phyloP scores from a whole-genome alignment of 2,888 invertebrate genomes.

The Mesochorus sp. region DNA sequence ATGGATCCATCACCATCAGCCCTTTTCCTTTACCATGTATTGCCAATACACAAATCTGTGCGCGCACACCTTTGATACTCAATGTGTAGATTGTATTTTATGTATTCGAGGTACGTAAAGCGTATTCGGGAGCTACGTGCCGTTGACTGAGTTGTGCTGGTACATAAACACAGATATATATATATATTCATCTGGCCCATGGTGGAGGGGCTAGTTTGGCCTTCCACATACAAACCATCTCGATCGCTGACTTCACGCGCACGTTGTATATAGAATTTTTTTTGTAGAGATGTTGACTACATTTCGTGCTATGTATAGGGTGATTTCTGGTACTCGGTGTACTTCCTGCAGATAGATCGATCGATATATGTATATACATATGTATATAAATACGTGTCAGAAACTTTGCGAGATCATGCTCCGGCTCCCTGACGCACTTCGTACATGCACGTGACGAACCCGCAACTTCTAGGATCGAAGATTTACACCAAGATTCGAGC shows the following conservation, averaged over 20 bases:
- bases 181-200: constrained; percentile 22
- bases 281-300: not conserved
- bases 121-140: constrained; percentile 19
- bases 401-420: constrained; percentile 31
- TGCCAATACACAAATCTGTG: not conserved
- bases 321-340: not conserved
- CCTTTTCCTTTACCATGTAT: not conserved
- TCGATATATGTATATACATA: not conserved
- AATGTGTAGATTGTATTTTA: not conserved
- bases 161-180: not conserved
- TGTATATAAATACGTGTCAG: not conserved
- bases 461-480: constrained; percentile 34
- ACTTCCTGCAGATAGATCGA: not conserved
- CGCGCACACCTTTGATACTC: not conserved
- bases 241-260: not conserved
- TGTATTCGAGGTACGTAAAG: not conserved
- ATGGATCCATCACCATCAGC: too few species aligned
- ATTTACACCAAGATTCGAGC: constrained; percentile 15
- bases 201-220: not conserved
- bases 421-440: constrained; percentile 15
- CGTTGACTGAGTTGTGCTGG: constrained; percentile 1
- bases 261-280: not conserved
- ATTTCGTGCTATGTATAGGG: not conserved
- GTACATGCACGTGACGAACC: constrained; percentile 30
- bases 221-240: not conserved